These are phyloP conservation scores for Catocala fraxini DNA, from an alignment of 2,888 invertebrate species.

Conservation along the genomic window DNA sequence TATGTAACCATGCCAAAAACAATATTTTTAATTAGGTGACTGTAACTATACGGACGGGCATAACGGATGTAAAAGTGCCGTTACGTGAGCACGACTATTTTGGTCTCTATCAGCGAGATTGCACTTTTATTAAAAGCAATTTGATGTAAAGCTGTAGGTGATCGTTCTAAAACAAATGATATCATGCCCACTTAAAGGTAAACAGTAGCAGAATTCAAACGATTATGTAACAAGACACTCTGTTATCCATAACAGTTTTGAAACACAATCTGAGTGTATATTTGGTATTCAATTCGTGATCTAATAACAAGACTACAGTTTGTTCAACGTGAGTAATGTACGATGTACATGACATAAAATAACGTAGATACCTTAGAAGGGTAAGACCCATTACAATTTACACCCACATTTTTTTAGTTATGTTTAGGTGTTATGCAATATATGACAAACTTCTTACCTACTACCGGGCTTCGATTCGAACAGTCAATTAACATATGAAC, in stretches of 20 bases:
- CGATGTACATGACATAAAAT: conserved; percentile 15
- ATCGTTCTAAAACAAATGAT: conserved; percentile 32
- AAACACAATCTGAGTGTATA: conserved; percentile 33
- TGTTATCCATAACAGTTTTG: conserved; percentile 39
- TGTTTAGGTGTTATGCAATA: too few relatives aligned
- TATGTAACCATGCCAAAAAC: too few relatives aligned
- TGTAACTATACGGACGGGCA: too few relatives aligned
- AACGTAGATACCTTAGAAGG: background rate
- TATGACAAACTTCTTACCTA: too few relatives aligned
- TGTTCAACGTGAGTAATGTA: conserved; percentile 14
- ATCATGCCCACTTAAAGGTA: conserved; percentile 20
- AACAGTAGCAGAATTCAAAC: conserved; percentile 28
- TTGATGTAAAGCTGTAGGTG: conserved; percentile 23
- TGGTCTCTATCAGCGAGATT: background rate
- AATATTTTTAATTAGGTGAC: too few relatives aligned
- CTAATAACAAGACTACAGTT: conserved; percentile 24
- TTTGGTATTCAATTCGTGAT: conserved; percentile 37
- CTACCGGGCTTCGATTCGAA: too few relatives aligned
- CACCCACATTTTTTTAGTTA: too few relatives aligned
- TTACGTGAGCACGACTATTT: conserved; percentile 2
- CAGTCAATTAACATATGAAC: too few relatives aligned
- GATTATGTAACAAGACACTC: conserved; percentile 47
- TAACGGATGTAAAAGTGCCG: too few relatives aligned
- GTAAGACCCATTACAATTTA: too few relatives aligned
- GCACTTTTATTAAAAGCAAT: conserved; percentile 38